Percentiles rank a stretch among this genome's conserved stretches.
Conservation (phyloP, 2,113 vertebrate genomes). For the Hirundichthys speculiger region DNA sequence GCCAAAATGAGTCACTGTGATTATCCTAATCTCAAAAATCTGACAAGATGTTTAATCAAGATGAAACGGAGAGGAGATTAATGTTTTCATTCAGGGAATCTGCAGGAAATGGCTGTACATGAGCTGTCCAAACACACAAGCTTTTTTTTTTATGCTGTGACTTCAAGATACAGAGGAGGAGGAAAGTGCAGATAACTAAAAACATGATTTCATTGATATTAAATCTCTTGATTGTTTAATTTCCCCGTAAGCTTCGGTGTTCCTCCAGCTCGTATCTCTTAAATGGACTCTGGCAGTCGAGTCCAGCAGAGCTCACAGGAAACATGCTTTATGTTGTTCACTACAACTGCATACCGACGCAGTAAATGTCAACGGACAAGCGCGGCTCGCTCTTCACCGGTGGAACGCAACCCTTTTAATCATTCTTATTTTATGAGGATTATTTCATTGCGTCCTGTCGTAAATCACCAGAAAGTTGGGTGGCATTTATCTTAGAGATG, state of each 20-base stretch:
- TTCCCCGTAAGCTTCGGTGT: slow-evolving; percentile 49
- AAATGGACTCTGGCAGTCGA: slow-evolving; percentile 55
- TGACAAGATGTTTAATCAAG: slow-evolving; percentile 74
- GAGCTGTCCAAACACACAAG: not conserved
- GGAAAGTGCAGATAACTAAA: slow-evolving; percentile 23
- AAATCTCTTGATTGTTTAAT: slow-evolving; percentile 72
- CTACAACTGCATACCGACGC: slow-evolving; percentile 45
- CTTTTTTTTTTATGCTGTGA: not conserved
- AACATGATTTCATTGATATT: slow-evolving; percentile 59
- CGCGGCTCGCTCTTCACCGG: slow-evolving; percentile 38
- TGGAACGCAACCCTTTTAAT: slow-evolving; percentile 54
- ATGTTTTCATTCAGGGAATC: slow-evolving; percentile 67
- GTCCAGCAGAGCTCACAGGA: slow-evolving; percentile 23
- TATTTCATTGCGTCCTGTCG: slow-evolving; percentile 57
- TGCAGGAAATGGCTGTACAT: slow-evolving; percentile 32
- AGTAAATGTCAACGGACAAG: slow-evolving; percentile 60
- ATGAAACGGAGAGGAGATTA: slow-evolving; percentile 72
- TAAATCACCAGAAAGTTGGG: slow-evolving; percentile 54
- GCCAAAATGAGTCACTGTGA: slow-evolving; percentile 59
- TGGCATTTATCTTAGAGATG: slow-evolving; percentile 40
- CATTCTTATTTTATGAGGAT: slow-evolving; percentile 62
- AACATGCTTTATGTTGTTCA: slow-evolving; percentile 49
- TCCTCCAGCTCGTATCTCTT: slow-evolving; percentile 62
- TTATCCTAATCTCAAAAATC: slow-evolving; percentile 72
- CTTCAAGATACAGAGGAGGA: not conserved